Evolutionary conservation across 2,113 vertebrate genomes (phyloP).

Genomic region (Hippotragus niger): DNA sequence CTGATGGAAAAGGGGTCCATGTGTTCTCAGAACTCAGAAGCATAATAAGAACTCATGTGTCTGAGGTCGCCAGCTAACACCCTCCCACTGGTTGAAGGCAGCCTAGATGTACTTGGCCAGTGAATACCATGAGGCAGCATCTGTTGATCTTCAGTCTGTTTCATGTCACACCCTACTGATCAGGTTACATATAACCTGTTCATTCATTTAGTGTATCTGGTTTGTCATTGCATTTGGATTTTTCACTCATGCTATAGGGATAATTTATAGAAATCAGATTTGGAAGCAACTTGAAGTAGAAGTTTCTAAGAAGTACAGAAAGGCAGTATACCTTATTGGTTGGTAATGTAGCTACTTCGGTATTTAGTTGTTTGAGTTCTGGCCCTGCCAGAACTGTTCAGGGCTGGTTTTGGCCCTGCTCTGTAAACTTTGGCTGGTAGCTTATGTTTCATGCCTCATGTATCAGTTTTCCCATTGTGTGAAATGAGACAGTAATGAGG

Average conservation of each 20-base stretch:
- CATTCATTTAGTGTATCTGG: background rate
- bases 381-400: background rate
- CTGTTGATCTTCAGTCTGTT: background rate
- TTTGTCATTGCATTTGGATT: background rate
- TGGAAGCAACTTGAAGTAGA: background rate
- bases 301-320: background rate
- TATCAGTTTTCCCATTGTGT: conserved; percentile 4
- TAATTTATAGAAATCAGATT: background rate
- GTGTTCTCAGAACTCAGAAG: background rate
- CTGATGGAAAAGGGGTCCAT: background rate
- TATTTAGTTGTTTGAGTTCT: background rate
- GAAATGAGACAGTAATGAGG: conserved; percentile 34
- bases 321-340: accelerated
- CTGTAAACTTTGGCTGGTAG: background rate
- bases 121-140: background rate
- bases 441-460: background rate
- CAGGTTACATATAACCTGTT: background rate
- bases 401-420: background rate
- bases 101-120: background rate
- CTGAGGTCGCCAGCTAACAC: background rate
- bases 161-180: background rate
- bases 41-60: background rate
- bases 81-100: too few relatives aligned
- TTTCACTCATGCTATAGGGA: background rate
- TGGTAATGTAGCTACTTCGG: background rate